These are phyloP conservation scores for Denticeps clupeoides DNA, from an alignment of 2,797 vertebrate species.

Conservation along the genomic window DNA sequence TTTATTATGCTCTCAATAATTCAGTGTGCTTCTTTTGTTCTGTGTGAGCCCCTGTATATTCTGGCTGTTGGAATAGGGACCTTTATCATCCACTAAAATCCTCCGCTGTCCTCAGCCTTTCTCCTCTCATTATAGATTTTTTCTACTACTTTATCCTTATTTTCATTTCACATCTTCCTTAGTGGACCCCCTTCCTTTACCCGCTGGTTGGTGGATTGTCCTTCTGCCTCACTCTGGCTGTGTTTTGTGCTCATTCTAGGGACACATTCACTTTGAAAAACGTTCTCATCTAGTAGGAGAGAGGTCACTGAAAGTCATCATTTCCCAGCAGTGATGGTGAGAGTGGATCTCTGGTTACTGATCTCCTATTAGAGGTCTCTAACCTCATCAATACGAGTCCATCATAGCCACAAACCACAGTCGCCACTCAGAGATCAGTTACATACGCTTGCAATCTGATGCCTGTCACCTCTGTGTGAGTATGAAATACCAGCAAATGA, in stretches of 20 bases:
- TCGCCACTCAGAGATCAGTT: constrained; percentile 22
- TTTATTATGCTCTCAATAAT: constrained; percentile 50
- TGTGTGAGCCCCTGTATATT: constrained; percentile 22
- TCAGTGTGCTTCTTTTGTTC: constrained; percentile 32
- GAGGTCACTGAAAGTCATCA: constrained; percentile 52
- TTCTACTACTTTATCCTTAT: background rate
- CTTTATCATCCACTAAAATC: constrained; percentile 34
- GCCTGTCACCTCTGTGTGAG: background rate
- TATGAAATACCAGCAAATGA: background rate
- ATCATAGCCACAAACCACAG: background rate
- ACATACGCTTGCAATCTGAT: background rate
- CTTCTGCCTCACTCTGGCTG: no score
- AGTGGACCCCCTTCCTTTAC: constrained; percentile 12
- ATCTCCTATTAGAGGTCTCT: constrained; percentile 42
- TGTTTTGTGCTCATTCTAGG: no score
- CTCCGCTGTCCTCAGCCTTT: constrained; percentile 16
- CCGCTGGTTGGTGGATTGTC: constrained; percentile 14
- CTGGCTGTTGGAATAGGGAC: constrained; percentile 19
- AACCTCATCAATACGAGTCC: constrained; percentile 33
- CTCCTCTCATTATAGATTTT: background rate
- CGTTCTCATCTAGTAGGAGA: constrained; percentile 6
- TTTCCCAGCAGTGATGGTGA: constrained; percentile 22
- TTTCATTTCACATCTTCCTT: background rate
- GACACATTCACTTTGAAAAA: no score
- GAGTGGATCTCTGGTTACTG: constrained; percentile 38